Evolutionary conservation across 2,797 vertebrate species (phyloP).

Genomic region (Tauraco hartlaubi): DNA sequence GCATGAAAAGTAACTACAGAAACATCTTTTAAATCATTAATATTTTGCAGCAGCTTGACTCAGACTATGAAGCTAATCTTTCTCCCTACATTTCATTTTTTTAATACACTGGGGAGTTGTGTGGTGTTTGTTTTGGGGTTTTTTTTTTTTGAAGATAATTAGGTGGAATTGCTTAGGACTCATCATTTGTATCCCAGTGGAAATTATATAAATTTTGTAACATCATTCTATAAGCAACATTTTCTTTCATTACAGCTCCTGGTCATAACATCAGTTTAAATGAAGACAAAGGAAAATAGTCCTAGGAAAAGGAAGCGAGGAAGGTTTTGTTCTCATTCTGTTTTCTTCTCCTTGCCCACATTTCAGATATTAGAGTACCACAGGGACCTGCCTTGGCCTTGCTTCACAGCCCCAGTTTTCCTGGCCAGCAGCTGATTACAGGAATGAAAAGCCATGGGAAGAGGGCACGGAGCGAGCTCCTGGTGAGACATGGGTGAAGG

Average conservation of each 20-base stretch:
- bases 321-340: not conserved
- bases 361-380: not conserved
- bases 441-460: not conserved
- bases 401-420: not conserved
- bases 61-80: not conserved
- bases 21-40: not conserved
- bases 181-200: not conserved
- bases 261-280: not conserved
- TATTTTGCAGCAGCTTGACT: not conserved
- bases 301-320: not conserved
- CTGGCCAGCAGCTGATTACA: not conserved
- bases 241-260: not conserved
- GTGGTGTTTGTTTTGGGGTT: not conserved
- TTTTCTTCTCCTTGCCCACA: not conserved
- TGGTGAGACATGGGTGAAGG: not conserved
- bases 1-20: not conserved
- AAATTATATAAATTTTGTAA: not conserved
- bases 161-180: not conserved
- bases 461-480: fast-evolving
- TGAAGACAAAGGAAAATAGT: not conserved
- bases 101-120: not conserved
- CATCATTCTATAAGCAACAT: not conserved
- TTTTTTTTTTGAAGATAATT: not conserved
- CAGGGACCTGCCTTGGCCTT: not conserved
- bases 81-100: not conserved